Conservation (phyloP, 1,140 invertebrate genomes). For the Doryteuthis pealeii region DNA sequence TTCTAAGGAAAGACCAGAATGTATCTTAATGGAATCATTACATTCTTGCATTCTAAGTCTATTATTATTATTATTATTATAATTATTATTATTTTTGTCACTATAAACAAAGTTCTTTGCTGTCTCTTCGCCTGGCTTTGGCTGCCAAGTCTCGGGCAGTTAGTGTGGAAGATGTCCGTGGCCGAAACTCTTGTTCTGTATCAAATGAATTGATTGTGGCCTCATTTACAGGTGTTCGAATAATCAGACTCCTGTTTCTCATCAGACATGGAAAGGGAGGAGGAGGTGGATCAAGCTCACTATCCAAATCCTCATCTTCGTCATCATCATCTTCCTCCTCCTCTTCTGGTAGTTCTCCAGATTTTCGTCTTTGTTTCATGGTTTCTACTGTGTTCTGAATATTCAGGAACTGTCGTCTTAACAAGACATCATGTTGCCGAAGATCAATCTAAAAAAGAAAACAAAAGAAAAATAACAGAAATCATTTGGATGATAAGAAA, state of each 20-base stretch:
- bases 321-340: slow-evolving; percentile 28
- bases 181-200: neutral
- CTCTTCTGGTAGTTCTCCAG: slow-evolving; percentile 38
- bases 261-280: slow-evolving; percentile 12
- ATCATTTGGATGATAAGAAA: slow-evolving; percentile 29
- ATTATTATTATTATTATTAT: too few species aligned
- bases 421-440: slow-evolving; percentile 1
- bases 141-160: neutral
- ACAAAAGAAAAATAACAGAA: slow-evolving; percentile 15
- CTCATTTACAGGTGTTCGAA: neutral
- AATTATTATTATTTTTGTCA: too few species aligned
- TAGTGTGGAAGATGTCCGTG: neutral
- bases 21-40: too few species aligned
- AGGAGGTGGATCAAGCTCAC: slow-evolving; percentile 8
- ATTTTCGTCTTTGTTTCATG: slow-evolving; percentile 45
- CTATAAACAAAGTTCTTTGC: neutral
- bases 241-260: slow-evolving; percentile 1
- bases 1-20: too few species aligned
- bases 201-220: neutral
- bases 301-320: slow-evolving; percentile 3
- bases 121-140: neutral
- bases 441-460: slow-evolving; percentile 3
- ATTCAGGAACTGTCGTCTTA: slow-evolving; percentile 39
- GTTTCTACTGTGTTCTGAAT: slow-evolving; percentile 43
- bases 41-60: too few species aligned